Evolutionary conservation across 2,888 invertebrate genomes (phyloP), one percentile per base, ranked within the genome.

Genomic region (Amphipoea lucens): DNA sequence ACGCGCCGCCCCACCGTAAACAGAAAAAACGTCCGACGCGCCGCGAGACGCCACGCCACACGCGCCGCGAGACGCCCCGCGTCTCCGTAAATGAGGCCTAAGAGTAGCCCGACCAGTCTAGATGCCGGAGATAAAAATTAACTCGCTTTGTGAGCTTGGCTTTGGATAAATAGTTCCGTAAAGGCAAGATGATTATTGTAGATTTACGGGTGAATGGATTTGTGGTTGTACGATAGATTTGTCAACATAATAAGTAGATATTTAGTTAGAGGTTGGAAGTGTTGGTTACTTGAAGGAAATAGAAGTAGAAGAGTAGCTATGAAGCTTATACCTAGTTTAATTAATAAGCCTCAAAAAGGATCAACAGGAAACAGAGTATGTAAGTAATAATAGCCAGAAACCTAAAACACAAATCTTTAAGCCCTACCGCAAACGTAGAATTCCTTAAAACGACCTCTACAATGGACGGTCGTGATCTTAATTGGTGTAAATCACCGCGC

Each of bases 61-160:
- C n/a, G n/a, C n/a, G n/a, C n/a, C n/a, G n/a, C n/a, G n/a, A n/a
- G n/a, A n/a, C n/a, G n/a, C n/a, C n/a, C n/a, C n/a, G n/a, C n/a
- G n/a, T n/a, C n/a, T n/a, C n/a, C n/a, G n/a, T n/a, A n/a, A n/a
- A n/a, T n/a, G n/a, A n/a, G n/a, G n/a, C n/a, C n/a, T n/a, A n/a
- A 73, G 74, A 76, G 78, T 80, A 78, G 86, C 67, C 70, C 48
- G 75, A 81, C 87, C 79, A 80, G 88, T 85, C 82, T 85, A 89
- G 88, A 88, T 88, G 73, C 29, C 17, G 40, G 69, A 60, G 83
- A 89, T 88, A 87, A 83, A 85, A 83, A 77, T 79, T 81, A 74
- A 78, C 74, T 74, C 45, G 66, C 76, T 69, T 65, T 36, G 70
- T 40, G 65, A 78, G 76, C 77, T 80, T 48, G 68, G 69, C 74